Evolutionary conservation across 2,113 vertebrate genomes (phyloP).

Genomic region (Indri indri): DNA sequence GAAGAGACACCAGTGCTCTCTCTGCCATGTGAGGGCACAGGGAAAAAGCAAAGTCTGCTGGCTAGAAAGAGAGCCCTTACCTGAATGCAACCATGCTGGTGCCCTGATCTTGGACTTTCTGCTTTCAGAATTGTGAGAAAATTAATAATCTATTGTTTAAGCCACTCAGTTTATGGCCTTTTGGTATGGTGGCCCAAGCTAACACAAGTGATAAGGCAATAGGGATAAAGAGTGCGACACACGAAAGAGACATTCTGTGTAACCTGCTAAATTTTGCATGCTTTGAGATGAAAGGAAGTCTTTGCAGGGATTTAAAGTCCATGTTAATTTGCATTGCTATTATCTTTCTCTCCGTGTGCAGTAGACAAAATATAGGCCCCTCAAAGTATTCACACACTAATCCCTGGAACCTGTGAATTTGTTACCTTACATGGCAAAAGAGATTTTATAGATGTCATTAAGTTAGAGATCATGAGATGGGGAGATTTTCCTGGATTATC

Average conservation of each 20-base stretch:
- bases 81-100: fast-evolving
- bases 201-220: background rate
- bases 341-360: background rate
- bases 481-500: background rate
- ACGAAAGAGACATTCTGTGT: background rate
- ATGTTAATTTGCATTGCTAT: background rate
- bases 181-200: background rate
- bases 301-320: background rate
- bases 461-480: background rate
- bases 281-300: background rate
- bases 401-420: background rate
- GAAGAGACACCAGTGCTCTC: too few relatives aligned
- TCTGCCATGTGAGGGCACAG: too few relatives aligned
- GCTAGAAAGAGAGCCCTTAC: background rate
- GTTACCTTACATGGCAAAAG: background rate
- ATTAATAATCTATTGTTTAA: background rate
- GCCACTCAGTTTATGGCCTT: fast-evolving
- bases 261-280: background rate
- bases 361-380: background rate
- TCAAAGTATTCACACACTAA: background rate
- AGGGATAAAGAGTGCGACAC: background rate
- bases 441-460: background rate
- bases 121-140: background rate
- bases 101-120: too few relatives aligned
- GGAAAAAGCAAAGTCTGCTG: background rate